Percentiles rank a stretch among this genome's conserved stretches.
Evolutionary conservation across 2,797 vertebrate genomes (phyloP).

Genomic region (Xyrichtys novacula): DNA sequence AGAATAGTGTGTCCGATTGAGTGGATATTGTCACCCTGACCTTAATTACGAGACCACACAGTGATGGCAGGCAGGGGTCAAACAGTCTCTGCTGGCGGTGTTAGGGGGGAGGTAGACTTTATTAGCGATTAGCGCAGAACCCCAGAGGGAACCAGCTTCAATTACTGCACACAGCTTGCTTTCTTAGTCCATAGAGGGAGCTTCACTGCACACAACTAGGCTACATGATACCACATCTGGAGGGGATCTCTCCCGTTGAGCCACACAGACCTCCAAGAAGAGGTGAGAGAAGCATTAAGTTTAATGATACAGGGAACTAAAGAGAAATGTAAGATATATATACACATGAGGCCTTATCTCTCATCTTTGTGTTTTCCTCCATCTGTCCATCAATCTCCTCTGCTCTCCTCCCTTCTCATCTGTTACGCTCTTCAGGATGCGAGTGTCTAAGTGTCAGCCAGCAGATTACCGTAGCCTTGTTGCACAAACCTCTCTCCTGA

Average conservation of each 20-base stretch:
- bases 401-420: constrained; percentile 5
- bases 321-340: neutral
- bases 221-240: constrained; percentile 53
- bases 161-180: constrained; percentile 72
- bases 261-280: constrained; percentile 16
- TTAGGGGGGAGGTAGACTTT: constrained; percentile 59
- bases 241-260: constrained; percentile 41
- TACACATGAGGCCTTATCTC: constrained; percentile 25
- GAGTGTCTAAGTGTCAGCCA: constrained; percentile 51
- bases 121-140: constrained; percentile 69
- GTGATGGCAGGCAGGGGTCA: constrained; percentile 63
- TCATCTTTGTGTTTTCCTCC: constrained; percentile 25
- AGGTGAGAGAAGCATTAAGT: neutral
- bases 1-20: constrained; percentile 19
- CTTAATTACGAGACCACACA: constrained; percentile 50
- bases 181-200: constrained; percentile 27
- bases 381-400: constrained; percentile 5
- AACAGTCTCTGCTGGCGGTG: constrained; percentile 42
- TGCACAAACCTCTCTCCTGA: constrained; percentile 9
- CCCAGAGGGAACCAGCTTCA: constrained; percentile 56
- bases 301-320: neutral
- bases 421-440: constrained; percentile 47
- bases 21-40: constrained; percentile 51
- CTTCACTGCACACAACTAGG: constrained; percentile 28
- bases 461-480: constrained; percentile 44